Evolutionary conservation across 2,113 vertebrate genomes (phyloP).

Genomic region (Baryphthengus martii): DNA sequence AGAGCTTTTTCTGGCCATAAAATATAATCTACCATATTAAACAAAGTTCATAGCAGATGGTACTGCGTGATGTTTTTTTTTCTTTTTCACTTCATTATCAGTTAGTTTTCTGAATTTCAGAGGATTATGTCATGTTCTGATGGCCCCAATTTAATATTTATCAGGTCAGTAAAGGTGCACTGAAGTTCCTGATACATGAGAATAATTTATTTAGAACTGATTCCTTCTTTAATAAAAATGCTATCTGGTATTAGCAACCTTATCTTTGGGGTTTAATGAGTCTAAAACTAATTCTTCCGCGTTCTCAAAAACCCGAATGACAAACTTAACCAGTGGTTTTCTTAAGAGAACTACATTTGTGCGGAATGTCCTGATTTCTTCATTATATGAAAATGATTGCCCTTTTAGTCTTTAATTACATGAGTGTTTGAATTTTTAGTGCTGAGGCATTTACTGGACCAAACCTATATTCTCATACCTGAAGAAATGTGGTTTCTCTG

Average conservation of each 20-base stretch:
- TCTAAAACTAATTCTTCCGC: neutral
- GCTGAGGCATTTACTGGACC: neutral
- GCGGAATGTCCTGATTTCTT: neutral
- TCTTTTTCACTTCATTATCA: neutral
- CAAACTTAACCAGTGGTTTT: neutral
- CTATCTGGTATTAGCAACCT: neutral
- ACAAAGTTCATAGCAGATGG: slow-evolving; percentile 11
- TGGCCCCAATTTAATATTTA: slow-evolving; percentile 11
- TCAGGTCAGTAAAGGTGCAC: neutral
- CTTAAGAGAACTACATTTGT: neutral
- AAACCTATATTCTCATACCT: neutral
- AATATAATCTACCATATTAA: slow-evolving; percentile 18
- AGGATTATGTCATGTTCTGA: neutral
- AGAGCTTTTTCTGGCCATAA: neutral
- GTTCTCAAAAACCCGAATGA: neutral
- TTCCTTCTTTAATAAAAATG: neutral
- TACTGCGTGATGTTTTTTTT: neutral
- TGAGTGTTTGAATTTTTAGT: neutral
- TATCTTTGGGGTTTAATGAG: neutral
- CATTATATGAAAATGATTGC: neutral
- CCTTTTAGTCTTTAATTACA: neutral
- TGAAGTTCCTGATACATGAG: neutral
- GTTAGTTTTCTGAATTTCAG: slow-evolving; percentile 29
- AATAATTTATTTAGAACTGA: neutral
- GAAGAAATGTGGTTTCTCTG: neutral